phyloP scores from a whole-genome alignment of 2,888 invertebrate species.

The Acanthosepion pharaonis region DNA sequence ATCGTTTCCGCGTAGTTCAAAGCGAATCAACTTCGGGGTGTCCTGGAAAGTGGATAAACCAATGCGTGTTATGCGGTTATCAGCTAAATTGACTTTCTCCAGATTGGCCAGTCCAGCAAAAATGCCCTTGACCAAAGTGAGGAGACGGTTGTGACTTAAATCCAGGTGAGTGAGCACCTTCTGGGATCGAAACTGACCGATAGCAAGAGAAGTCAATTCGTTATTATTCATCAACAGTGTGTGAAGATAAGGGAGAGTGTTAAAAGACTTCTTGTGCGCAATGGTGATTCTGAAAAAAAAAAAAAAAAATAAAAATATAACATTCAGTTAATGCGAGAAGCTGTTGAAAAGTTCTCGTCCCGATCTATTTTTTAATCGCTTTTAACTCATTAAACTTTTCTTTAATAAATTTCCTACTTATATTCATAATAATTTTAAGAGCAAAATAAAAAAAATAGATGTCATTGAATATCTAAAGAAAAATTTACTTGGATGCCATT shows the following conservation, averaged over 20 bases:
- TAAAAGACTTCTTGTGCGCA: constrained; percentile 59
- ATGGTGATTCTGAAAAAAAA: constrained; percentile 50
- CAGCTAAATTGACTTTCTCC: constrained; percentile 58
- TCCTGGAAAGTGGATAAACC: constrained; percentile 56
- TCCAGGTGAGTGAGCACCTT: constrained; percentile 57
- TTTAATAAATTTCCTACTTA: too few relatives aligned
- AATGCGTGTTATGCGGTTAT: constrained; percentile 58
- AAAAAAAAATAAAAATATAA: too few relatives aligned
- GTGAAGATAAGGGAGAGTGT: constrained; percentile 57
- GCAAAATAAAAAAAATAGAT: too few relatives aligned
- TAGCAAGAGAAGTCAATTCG: constrained; percentile 54
- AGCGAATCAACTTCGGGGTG: constrained; percentile 55
- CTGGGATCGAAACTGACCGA: constrained; percentile 59
- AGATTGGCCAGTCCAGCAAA: constrained; percentile 59
- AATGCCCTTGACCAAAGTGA: constrained; percentile 54
- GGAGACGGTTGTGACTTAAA: constrained; percentile 59
- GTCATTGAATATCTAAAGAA: too few relatives aligned
- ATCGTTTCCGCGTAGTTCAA: constrained; percentile 59
- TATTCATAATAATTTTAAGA: too few relatives aligned
- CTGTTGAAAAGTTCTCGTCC: too few relatives aligned
- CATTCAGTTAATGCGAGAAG: too few relatives aligned
- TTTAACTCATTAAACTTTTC: too few relatives aligned
- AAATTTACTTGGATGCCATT: too few relatives aligned
- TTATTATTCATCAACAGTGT: constrained; percentile 60
- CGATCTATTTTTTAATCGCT: too few relatives aligned